phyloP scores from a whole-genome alignment of 37 sponge, comb jelly and placozoan species.

The Tethya wilhelma region DNA sequence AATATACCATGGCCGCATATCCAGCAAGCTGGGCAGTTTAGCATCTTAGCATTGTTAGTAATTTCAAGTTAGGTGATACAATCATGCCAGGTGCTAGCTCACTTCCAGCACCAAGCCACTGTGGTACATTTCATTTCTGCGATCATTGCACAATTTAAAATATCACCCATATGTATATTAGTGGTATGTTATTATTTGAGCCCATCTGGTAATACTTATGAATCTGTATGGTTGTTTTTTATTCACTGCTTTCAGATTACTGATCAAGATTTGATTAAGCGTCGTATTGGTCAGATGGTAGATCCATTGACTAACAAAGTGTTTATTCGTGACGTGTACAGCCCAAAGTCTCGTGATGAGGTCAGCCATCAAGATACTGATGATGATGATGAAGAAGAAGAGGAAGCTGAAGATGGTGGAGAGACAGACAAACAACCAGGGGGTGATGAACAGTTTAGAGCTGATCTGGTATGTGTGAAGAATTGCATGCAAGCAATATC shows the following conservation, averaged over 20 bases:
- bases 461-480: conserved; percentile 42
- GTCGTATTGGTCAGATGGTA: conserved; percentile 63
- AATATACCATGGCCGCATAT: no score
- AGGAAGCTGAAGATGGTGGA: conserved; percentile 43
- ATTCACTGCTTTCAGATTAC: conserved; percentile 53
- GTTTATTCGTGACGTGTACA: conserved; percentile 34
- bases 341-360: conserved; percentile 18
- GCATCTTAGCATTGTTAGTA: no score
- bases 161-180: no score
- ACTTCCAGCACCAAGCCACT: no score
- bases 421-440: neutral
- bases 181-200: no score
- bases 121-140: no score
- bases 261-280: conserved; percentile 61
- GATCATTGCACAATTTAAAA: no score
- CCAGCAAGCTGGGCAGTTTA: no score
- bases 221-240: no score
- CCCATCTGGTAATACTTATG: no score
- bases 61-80: no score
- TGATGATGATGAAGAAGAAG: conserved; percentile 56
- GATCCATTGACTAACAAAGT: conserved; percentile 70
- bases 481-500: neutral
- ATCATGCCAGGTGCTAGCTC: no score
- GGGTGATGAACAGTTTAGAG: conserved; percentile 21
- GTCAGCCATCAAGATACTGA: conserved; percentile 42